Percentiles rank a stretch among this genome's conserved stretches.
Conservation (phyloP, 2,797 vertebrate species). For the Syndactyla subalaris region DNA sequence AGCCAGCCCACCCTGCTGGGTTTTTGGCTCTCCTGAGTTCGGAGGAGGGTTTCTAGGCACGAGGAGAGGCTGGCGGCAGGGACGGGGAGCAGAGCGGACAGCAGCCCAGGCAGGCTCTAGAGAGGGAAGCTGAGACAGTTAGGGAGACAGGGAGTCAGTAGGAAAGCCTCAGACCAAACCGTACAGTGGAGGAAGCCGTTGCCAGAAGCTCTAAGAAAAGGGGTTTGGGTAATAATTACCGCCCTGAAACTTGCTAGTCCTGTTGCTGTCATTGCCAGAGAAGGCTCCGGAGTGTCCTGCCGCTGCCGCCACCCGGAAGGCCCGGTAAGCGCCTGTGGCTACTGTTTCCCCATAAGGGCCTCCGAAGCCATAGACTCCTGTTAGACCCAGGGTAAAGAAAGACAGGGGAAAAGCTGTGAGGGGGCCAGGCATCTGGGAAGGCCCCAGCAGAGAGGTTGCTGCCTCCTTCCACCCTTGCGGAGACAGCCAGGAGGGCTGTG, state of each 20-base stretch:
- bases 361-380: constrained; percentile 85
- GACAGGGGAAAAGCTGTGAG: constrained; percentile 75
- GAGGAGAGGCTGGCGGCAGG: not conserved
- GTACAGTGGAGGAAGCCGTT: constrained; percentile 50
- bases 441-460: not conserved
- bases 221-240: constrained; percentile 81
- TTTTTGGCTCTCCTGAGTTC: not conserved
- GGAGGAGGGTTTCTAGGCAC: not conserved
- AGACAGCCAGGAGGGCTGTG: rapidly evolving
- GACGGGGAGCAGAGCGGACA: constrained; percentile 7
- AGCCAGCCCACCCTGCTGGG: not conserved
- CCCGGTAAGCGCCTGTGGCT: constrained; percentile 82
- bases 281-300: constrained; percentile 83
- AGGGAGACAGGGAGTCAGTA: constrained; percentile 57
- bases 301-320: constrained; percentile 81
- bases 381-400: constrained; percentile 76
- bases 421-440: constrained; percentile 26
- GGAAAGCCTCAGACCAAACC: constrained; percentile 49
- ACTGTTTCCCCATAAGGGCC: constrained; percentile 84
- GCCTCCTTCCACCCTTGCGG: not conserved
- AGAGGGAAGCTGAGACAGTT: constrained; percentile 51
- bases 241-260: constrained; percentile 85
- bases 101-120: not conserved
- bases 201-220: constrained; percentile 70
- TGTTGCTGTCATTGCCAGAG: constrained; percentile 81